A percentile compares a stretch with the other conserved stretches of the same genome.
Conservation (phyloP, 1,140 invertebrate genomes). For the Drosophila parvula region DNA sequence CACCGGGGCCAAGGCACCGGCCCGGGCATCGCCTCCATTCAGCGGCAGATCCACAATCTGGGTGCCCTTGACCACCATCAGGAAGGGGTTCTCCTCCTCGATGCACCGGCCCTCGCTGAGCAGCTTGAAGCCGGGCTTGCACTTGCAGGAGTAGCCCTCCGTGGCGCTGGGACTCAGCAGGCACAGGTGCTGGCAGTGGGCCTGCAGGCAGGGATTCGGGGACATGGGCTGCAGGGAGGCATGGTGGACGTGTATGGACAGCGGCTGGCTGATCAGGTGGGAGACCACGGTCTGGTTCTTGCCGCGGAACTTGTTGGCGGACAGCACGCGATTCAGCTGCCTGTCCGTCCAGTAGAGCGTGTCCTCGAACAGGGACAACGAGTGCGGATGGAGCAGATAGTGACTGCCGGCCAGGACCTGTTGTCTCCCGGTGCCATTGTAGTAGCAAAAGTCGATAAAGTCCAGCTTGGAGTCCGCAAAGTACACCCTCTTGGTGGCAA, state of each 20-base stretch:
- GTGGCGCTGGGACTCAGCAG: conserved; percentile 90
- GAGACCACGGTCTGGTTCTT: conserved; percentile 96
- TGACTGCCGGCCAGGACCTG: conserved; percentile 95
- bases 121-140: conserved; percentile 93
- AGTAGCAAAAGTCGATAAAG: conserved; percentile 99
- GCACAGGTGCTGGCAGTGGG: conserved; percentile 95
- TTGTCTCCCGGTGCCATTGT: conserved; percentile 95
- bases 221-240: conserved; percentile 95
- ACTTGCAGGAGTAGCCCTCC: conserved; percentile 94
- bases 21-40: conserved; percentile 89
- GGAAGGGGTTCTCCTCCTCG: conserved; percentile 93
- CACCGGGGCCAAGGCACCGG: conserved; percentile 93
- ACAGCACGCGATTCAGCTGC: conserved; percentile 94
- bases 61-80: conserved; percentile 95
- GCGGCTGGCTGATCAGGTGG: conserved; percentile 96
- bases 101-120: conserved; percentile 89
- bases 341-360: conserved; percentile 98
- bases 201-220: conserved; percentile 92
- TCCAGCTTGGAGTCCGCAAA: conserved; percentile 99
- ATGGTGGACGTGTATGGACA: conserved; percentile 97
- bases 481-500: conserved; percentile 96
- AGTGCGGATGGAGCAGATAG: conserved; percentile 97
- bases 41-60: conserved; percentile 94
- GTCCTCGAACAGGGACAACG: conserved; percentile 96
- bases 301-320: conserved; percentile 95